Conservation (phyloP, 2,113 vertebrate species). For the Odocoileus virginianus region DNA sequence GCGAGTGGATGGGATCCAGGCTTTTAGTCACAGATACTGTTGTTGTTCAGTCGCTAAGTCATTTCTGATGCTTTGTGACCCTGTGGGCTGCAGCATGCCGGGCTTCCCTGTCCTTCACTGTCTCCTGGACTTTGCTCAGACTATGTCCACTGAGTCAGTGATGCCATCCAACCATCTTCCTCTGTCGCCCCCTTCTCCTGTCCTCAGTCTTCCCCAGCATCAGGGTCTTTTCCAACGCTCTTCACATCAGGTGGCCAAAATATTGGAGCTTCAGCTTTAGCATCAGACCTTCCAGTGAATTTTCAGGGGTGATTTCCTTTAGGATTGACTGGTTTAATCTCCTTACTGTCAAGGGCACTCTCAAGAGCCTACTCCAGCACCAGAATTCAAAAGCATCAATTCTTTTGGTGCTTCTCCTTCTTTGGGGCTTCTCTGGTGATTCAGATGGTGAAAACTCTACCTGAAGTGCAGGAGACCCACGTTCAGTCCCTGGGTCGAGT, state of each 20-base stretch:
- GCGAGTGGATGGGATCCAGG: background rate
- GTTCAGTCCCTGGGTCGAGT: background rate
- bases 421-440: background rate
- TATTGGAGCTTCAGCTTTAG: background rate
- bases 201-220: background rate
- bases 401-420: background rate
- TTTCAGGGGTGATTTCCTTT: background rate
- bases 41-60: background rate
- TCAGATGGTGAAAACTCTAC: background rate
- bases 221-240: background rate
- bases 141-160: background rate
- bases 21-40: background rate
- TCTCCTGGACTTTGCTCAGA: background rate
- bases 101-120: background rate
- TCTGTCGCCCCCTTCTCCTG: background rate
- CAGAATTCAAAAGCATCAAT: background rate
- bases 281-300: background rate
- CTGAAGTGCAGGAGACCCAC: background rate
- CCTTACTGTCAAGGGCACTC: background rate
- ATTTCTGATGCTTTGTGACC: background rate
- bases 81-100: background rate
- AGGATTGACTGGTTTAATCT: background rate
- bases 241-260: background rate
- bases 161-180: background rate
- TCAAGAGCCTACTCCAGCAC: background rate